phyloP scores from a whole-genome alignment of 2,888 invertebrate genomes.

The Branchinecta sandiegonensis region DNA sequence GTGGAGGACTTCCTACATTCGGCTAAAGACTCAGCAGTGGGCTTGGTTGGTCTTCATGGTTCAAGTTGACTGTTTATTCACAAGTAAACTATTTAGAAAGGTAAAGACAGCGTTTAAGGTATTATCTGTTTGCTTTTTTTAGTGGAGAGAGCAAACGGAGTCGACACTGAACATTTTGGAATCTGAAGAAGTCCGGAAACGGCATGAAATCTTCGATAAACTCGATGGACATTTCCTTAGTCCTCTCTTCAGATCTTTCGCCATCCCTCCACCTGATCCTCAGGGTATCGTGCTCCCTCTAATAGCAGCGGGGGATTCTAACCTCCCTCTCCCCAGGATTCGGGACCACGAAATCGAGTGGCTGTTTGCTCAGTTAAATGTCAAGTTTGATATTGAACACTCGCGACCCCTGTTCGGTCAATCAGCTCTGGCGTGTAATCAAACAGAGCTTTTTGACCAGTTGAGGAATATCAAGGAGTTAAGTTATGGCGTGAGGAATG shows the following conservation, averaged over 20 bases:
- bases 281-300: background rate
- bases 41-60: too few relatives aligned
- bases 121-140: too few relatives aligned
- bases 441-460: background rate
- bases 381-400: background rate
- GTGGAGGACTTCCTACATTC: too few relatives aligned
- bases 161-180: background rate
- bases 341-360: background rate
- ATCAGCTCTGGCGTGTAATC: too few relatives aligned
- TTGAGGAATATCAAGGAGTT: slow-evolving; percentile 13
- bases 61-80: too few relatives aligned
- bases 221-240: background rate
- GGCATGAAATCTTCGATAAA: background rate
- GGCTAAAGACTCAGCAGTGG: too few relatives aligned
- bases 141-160: slow-evolving; percentile 13
- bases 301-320: background rate
- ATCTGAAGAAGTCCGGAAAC: background rate
- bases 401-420: background rate
- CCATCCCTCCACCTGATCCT: background rate
- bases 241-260: background rate
- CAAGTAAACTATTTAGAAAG: too few relatives aligned
- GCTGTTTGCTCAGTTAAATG: background rate
- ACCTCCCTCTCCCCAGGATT: background rate
- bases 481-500: background rate
- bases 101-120: too few relatives aligned